Evolutionary conservation across 2,797 vertebrate species (phyloP), one percentile per base, ranked within the genome.

Genomic region (Malurus splendens): DNA sequence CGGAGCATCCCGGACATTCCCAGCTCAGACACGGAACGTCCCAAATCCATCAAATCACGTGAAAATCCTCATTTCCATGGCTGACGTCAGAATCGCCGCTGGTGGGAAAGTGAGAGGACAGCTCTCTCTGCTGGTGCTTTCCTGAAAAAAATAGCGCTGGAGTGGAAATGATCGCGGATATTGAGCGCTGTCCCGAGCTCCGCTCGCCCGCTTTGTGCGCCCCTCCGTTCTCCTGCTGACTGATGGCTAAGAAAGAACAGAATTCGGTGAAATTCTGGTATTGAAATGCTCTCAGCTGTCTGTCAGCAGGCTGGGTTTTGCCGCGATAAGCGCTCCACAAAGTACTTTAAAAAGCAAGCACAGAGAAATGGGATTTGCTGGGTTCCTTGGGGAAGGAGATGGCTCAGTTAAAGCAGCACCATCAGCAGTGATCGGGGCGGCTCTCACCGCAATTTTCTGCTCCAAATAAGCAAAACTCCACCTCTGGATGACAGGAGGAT

Each of bases 51-150:
- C 76, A 66, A 47, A 79, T 56, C 64, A 16, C 24, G 12, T 0
- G 64, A 30, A 5, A 45, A 83, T 64, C 25, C 4, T 11, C 20
- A 52, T 59, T 89, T 78, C 42, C 82, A 16, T 25, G 18, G 51
- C 19, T 4, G 47, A 33, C 19, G 42, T 47, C 25, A 41, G 32
- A 45, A 14, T 1, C 9, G 79, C 5, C 18, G 44, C 50, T 2
- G 47, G 48, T 16, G 60, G 32, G 71, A 91, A 94, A 93, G 93
- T 90, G 92, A 90, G 94, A 93, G 92, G 90, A 87, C 82, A 94
- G 80, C 94, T 86, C 96, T 96, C 96, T 95, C 96, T 97, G 82
- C 93, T 92, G 95, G 90, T 92, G 27, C 27, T 73, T 79, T 55
- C 71, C 71, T 59, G 85, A 4, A 57, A 83, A 83, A 73, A 27